These are phyloP conservation scores for Ernsta delagoae DNA, from an alignment of 2,888 invertebrate genomes.

Conservation along the genomic window DNA sequence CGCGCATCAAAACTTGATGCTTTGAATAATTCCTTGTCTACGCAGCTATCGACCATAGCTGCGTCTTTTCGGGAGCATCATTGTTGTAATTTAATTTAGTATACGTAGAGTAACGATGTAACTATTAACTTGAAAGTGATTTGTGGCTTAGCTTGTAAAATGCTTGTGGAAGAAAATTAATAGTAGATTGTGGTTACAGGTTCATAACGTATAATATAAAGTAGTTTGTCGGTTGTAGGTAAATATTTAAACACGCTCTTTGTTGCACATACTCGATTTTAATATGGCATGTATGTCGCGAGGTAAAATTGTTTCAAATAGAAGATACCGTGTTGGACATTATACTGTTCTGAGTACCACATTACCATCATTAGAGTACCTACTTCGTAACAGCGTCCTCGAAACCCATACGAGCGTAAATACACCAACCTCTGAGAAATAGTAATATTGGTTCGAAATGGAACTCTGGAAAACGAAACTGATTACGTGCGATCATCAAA, in stretches of 20 bases:
- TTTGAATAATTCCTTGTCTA: slow-evolving; percentile 57
- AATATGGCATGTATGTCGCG: no score
- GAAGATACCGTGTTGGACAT: no score
- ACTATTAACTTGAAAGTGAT: slow-evolving; percentile 15
- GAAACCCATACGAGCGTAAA: slow-evolving; percentile 12
- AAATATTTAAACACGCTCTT: no score
- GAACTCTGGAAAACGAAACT: slow-evolving; percentile 20
- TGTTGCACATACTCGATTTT: no score
- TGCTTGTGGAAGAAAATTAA: not conserved
- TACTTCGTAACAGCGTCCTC: slow-evolving; percentile 10
- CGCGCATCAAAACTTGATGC: slow-evolving; percentile 71
- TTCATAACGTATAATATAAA: no score
- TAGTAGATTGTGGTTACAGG: not conserved
- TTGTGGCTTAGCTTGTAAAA: not conserved
- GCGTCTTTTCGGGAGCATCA: slow-evolving; percentile 42
- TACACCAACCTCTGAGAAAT: slow-evolving; percentile 22
- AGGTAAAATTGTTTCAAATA: no score
- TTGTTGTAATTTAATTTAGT: slow-evolving; percentile 45
- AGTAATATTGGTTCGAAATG: slow-evolving; percentile 26
- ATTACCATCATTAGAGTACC: slow-evolving; percentile 6
- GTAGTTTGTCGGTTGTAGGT: no score
- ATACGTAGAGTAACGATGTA: slow-evolving; percentile 21
- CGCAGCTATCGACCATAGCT: slow-evolving; percentile 36
- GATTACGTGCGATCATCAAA: slow-evolving; percentile 30
- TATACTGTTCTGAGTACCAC: not conserved